Percentiles rank a stretch among this genome's conserved stretches.
phyloP scores from a whole-genome alignment of 2,113 vertebrate species.

The Carlito syrichta region DNA sequence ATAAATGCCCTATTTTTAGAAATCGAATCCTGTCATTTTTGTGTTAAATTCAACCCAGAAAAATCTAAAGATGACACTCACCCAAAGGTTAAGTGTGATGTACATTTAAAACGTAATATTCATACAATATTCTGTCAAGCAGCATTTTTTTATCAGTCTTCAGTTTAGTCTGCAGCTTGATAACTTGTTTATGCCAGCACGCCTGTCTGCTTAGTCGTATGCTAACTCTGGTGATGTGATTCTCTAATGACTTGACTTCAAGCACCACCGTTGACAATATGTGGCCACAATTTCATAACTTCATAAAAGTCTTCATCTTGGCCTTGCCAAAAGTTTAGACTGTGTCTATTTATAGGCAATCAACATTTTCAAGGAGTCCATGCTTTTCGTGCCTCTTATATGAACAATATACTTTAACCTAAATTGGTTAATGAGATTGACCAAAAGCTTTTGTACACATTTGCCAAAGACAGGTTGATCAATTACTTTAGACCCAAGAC shows the following conservation, averaged over 20 bases:
- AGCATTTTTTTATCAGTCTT: background rate
- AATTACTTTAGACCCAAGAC: constrained; percentile 3
- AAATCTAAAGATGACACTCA: constrained; percentile 25
- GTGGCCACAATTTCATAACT: constrained; percentile 43
- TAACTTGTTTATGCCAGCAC: constrained; percentile 52
- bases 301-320: constrained; percentile 45
- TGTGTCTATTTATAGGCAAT: constrained; percentile 50
- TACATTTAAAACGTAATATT: background rate
- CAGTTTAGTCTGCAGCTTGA: constrained; percentile 66
- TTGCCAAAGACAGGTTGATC: background rate
- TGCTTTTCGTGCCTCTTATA: background rate
- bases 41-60: constrained; percentile 43
- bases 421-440: background rate
- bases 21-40: constrained; percentile 24
- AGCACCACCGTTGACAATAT: constrained; percentile 49
- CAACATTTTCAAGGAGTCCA: background rate
- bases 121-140: background rate
- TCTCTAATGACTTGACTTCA: constrained; percentile 33
- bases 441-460: background rate
- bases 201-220: constrained; percentile 40
- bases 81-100: background rate
- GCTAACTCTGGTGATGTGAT: constrained; percentile 40
- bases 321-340: constrained; percentile 45
- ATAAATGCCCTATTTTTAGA: constrained; percentile 38
- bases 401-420: background rate